These are phyloP conservation scores for Macrobrachium rosenbergii DNA, from an alignment of 1,140 invertebrate genomes.

Conservation along the genomic window DNA sequence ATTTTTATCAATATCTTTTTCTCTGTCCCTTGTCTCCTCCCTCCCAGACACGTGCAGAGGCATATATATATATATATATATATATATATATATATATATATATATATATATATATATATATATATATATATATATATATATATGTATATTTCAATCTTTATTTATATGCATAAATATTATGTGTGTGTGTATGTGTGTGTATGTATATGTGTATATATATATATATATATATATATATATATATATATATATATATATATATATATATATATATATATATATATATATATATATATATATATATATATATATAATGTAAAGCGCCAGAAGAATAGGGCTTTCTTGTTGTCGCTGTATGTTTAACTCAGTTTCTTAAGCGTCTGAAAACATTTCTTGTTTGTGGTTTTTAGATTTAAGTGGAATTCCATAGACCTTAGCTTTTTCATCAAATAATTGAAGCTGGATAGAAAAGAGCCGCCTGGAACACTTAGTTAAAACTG, in stretches of 20 bases:
- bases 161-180: not conserved
- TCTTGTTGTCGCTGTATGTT: not conserved
- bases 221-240: not conserved
- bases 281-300: not conserved
- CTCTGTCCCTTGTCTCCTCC: too few relatives aligned
- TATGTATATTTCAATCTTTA: too few relatives aligned
- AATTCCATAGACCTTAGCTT: too few relatives aligned
- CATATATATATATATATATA: not conserved
- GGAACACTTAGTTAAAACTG: too few relatives aligned
- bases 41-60: not conserved
- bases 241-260: not conserved
- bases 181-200: not conserved
- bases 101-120: not conserved
- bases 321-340: too few relatives aligned
- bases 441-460: too few relatives aligned
- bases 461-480: too few relatives aligned
- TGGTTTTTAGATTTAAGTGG: too few relatives aligned
- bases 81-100: not conserved
- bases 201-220: not conserved
- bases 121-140: conserved; percentile 8
- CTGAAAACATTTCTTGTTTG: too few relatives aligned
- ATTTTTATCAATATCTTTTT: too few relatives aligned
- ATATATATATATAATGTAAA: not conserved
- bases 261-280: not conserved
- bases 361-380: too few relatives aligned